Evolutionary conservation across 2,888 invertebrate genomes (phyloP).

Genomic region (Yponomeuta cagnagella): DNA sequence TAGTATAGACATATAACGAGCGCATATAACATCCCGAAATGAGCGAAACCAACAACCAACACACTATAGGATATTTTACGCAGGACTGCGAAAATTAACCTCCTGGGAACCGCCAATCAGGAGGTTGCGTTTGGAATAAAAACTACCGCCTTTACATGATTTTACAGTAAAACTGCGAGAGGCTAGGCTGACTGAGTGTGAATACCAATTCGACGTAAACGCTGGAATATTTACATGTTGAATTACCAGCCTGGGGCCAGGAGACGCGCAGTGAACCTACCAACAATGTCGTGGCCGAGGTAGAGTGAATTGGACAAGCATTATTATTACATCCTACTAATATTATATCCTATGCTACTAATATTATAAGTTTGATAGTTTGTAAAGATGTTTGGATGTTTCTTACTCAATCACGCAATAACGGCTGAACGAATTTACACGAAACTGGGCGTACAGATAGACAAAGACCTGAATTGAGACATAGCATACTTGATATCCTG

Average conservation of each 20-base stretch:
- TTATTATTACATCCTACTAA: background rate
- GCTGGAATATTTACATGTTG: constrained; percentile 71
- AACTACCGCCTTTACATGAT: constrained; percentile 70
- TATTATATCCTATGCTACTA: too few species aligned
- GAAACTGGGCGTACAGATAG: too few species aligned
- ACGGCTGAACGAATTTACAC: too few species aligned
- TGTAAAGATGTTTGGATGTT: too few species aligned
- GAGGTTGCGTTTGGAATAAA: constrained; percentile 63
- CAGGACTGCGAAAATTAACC: constrained; percentile 60
- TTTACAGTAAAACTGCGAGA: constrained; percentile 61
- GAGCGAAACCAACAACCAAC: background rate
- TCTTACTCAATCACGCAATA: too few species aligned
- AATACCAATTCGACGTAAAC: constrained; percentile 71
- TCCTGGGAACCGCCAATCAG: constrained; percentile 71
- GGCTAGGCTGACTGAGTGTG: constrained; percentile 57
- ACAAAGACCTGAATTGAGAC: too few species aligned
- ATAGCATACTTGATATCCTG: too few species aligned
- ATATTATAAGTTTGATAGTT: too few species aligned
- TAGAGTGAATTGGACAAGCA: background rate
- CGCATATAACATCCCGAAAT: background rate
- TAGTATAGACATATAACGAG: too few species aligned
- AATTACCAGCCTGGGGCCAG: constrained; percentile 62
- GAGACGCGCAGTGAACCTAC: constrained; percentile 28
- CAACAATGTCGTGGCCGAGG: background rate
- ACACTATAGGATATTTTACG: background rate